Percentiles rank a stretch among this genome's conserved stretches.
Conservation (phyloP, 2,797 vertebrate genomes). For the Margarornis squamiger region DNA sequence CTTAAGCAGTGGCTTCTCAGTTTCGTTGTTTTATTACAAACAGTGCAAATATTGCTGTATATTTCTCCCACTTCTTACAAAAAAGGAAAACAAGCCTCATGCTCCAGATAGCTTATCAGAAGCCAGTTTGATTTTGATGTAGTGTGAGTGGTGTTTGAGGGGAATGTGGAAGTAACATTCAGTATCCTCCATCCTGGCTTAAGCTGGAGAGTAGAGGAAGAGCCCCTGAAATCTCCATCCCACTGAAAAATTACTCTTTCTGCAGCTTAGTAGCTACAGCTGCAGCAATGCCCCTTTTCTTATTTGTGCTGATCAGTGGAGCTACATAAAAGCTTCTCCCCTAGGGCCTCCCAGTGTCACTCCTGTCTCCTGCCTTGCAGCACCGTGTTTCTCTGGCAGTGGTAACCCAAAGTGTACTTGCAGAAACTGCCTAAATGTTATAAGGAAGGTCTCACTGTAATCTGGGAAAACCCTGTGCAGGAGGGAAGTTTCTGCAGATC, state of each 20-base stretch:
- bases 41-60: neutral
- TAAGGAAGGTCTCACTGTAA: neutral
- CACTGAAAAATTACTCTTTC: neutral
- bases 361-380: neutral
- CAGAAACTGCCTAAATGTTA: neutral
- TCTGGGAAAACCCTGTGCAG: neutral
- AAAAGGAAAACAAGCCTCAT: neutral
- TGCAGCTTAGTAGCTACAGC: neutral
- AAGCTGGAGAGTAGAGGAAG: neutral
- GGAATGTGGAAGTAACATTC: neutral
- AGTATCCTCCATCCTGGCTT: neutral
- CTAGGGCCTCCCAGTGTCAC: neutral
- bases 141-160: neutral
- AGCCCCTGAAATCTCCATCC: neutral
- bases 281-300: neutral
- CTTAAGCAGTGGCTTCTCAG: conserved; percentile 6
- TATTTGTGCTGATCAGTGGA: neutral
- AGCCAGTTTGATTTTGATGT: neutral
- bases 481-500: neutral
- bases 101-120: neutral
- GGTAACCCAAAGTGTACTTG: neutral
- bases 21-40: neutral
- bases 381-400: neutral
- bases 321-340: neutral
- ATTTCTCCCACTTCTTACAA: neutral